A percentile compares a stretch with the other conserved stretches of the same genome.
Conservation (phyloP, 2,113 vertebrate species). For the Lamprotornis superbus region DNA sequence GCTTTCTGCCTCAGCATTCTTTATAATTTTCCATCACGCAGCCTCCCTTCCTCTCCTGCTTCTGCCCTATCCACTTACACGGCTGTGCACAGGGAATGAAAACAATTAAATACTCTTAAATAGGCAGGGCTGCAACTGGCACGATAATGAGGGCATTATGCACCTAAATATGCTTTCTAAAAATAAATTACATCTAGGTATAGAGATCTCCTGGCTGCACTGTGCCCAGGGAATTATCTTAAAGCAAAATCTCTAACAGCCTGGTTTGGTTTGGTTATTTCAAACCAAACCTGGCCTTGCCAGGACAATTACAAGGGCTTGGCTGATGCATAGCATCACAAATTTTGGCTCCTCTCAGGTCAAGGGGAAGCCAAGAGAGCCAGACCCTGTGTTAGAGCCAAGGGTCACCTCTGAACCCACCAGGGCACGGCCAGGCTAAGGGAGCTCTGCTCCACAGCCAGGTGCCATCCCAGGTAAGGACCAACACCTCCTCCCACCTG, state of each 20-base stretch:
- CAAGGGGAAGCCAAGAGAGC: not conserved
- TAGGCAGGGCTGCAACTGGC: not conserved
- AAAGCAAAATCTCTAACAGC: not conserved
- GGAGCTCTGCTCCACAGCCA: not conserved
- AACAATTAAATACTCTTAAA: constrained; percentile 36
- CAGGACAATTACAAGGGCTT: not conserved
- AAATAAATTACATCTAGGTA: constrained; percentile 43
- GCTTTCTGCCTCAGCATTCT: not conserved
- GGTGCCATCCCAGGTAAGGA: not conserved
- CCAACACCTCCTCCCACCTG: rapidly evolving
- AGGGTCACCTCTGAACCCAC: not conserved
- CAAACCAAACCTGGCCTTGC: not conserved
- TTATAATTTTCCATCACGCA: not conserved
- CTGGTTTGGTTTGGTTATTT: not conserved
- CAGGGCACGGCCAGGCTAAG: not conserved
- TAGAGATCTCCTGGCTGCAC: not conserved
- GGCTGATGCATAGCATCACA: not conserved
- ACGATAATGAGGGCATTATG: constrained; percentile 16
- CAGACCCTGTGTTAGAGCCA: not conserved
- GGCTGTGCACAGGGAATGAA: not conserved
- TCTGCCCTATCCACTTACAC: not conserved
- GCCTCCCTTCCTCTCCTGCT: not conserved
- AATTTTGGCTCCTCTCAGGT: not conserved
- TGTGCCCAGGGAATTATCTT: not conserved
- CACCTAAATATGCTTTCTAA: constrained; percentile 33